Evolutionary conservation across 2,888 invertebrate species (phyloP).

Genomic region (Smittia aterrima): DNA sequence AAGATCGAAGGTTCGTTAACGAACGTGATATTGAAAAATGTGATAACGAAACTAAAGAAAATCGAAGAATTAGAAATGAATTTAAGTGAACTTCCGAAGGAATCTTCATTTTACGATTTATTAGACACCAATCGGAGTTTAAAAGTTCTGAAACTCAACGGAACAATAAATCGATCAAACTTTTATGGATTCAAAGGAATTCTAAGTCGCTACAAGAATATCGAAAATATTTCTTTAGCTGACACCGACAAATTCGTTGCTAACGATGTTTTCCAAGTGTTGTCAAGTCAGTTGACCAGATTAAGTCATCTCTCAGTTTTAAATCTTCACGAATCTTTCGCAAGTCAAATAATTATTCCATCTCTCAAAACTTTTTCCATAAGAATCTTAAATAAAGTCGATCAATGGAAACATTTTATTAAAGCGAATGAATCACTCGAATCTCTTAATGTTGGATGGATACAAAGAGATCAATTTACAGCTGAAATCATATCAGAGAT

Average conservation of each 20-base stretch:
- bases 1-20: conserved; percentile 3
- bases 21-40: not conserved
- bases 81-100: not conserved
- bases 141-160: not conserved
- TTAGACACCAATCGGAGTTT: not conserved
- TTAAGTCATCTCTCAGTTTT: not conserved
- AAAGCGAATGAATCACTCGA: not conserved
- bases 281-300: not conserved
- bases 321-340: not conserved
- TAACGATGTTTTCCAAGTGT: not conserved
- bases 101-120: conserved; percentile 8
- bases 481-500: not conserved
- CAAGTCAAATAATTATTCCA: not conserved
- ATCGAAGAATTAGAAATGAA: not conserved
- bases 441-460: not conserved
- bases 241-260: conserved; percentile 10
- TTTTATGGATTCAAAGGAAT: not conserved
- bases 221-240: not conserved
- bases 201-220: not conserved
- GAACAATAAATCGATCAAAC: not conserved
- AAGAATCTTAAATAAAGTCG: not conserved
- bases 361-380: not conserved
- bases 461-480: conserved; percentile 8
- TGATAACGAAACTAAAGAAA: not conserved
- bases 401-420: conserved; percentile 7